phyloP scores from a whole-genome alignment of 2,888 invertebrate genomes.

The Drosophila mimica region DNA sequence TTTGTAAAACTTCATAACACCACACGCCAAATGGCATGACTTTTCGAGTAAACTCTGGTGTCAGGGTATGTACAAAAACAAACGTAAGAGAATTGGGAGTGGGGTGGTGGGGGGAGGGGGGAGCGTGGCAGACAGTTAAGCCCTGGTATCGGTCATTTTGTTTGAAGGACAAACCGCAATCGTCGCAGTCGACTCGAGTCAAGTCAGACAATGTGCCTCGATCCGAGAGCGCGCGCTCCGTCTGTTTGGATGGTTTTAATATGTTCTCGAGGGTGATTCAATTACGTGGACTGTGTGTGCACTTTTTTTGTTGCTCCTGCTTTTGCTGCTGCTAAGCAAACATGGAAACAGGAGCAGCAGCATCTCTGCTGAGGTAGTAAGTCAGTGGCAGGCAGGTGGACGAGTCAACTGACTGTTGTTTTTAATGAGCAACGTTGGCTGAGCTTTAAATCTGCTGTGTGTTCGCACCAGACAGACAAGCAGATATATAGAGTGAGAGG shows the following conservation, averaged over 20 bases:
- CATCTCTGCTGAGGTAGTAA: slow-evolving; percentile 35
- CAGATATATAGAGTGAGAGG: background rate
- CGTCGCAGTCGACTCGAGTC: slow-evolving; percentile 47
- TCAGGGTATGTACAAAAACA: slow-evolving; percentile 21
- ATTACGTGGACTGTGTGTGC: slow-evolving; percentile 70
- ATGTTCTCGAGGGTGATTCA: slow-evolving; percentile 79
- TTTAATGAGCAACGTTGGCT: slow-evolving; percentile 63
- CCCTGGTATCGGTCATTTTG: slow-evolving; percentile 69
- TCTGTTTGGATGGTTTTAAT: slow-evolving; percentile 70
- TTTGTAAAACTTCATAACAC: background rate
- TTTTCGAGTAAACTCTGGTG: background rate
- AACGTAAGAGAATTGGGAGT: slow-evolving; percentile 3
- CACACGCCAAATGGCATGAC: background rate
- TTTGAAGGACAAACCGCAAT: slow-evolving; percentile 74
- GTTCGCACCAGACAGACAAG: slow-evolving; percentile 20
- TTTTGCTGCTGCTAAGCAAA: slow-evolving; percentile 49
- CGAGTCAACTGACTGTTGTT: slow-evolving; percentile 64
- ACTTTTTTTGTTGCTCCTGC: slow-evolving; percentile 37
- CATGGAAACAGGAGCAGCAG: slow-evolving; percentile 33
- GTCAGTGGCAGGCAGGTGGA: slow-evolving; percentile 58
- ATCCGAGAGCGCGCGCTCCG: slow-evolving; percentile 24
- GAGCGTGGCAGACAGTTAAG: slow-evolving; percentile 44
- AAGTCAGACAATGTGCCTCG: slow-evolving; percentile 58
- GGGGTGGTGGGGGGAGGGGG: background rate
- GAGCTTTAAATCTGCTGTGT: slow-evolving; percentile 58